phyloP scores from a whole-genome alignment of 2,888 invertebrate genomes.

The Nyleta sp. region DNA sequence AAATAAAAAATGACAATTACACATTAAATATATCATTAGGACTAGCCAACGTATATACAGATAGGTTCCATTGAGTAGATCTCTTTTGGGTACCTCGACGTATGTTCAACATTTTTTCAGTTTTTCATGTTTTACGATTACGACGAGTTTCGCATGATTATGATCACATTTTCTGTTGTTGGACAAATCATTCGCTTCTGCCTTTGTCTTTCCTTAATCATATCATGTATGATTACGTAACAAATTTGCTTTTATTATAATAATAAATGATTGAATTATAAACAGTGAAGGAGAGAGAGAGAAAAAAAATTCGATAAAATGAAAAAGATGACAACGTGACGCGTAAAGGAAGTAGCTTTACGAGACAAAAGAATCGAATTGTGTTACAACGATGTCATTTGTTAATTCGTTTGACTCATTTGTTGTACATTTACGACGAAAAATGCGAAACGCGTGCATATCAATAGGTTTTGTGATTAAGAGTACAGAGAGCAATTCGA shows the following conservation, averaged over 20 bases:
- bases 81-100: conserved; percentile 59
- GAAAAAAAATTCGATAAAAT: no score
- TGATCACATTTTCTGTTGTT: conserved; percentile 14
- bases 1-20: conserved; percentile 74
- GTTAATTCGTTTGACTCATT: conserved; percentile 45
- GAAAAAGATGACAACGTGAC: no score
- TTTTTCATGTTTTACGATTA: conserved; percentile 45
- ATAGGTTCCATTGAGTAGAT: conserved; percentile 65
- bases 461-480: conserved; percentile 62
- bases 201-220: no score
- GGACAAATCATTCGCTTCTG: neutral
- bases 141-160: conserved; percentile 63
- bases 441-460: conserved; percentile 67
- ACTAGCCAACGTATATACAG: conserved; percentile 76
- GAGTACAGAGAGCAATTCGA: conserved; percentile 50
- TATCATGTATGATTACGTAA: no score
- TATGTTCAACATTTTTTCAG: conserved; percentile 37
- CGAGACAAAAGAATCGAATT: conserved; percentile 13
- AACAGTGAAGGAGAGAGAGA: no score
- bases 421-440: conserved; percentile 40
- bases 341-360: no score
- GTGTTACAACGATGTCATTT: conserved; percentile 39
- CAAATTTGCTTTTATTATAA: no score
- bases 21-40: conserved; percentile 79
- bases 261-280: no score